phyloP scores from a whole-genome alignment of 2,797 vertebrate genomes.

The Lagocephalus sceleratus region DNA sequence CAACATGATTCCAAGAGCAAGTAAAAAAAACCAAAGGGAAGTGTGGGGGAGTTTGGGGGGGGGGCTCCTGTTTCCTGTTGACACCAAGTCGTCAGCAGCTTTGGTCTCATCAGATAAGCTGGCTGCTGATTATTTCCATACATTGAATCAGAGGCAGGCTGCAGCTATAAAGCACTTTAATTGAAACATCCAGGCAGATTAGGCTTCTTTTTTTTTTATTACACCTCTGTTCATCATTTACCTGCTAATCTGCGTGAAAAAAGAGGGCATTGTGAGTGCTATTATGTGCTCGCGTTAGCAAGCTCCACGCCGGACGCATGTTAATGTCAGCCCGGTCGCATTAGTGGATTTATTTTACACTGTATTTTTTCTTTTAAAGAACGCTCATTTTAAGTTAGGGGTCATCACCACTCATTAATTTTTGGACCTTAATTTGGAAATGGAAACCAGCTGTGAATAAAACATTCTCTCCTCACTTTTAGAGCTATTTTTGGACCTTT shows the following conservation, averaged over 20 bases:
- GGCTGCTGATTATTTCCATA: conserved; percentile 38
- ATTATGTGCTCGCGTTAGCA: no score
- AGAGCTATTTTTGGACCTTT: no score
- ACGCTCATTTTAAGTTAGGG: no score
- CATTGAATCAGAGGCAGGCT: conserved; percentile 33
- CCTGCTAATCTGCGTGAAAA: no score
- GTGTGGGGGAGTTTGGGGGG: conserved; percentile 3
- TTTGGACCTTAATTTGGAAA: no score
- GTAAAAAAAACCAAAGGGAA: conserved; percentile 26
- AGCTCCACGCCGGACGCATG: no score
- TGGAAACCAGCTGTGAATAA: no score
- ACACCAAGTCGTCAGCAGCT: conserved; percentile 52
- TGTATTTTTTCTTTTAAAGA: no score
- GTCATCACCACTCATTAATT: no score
- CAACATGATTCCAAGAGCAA: conserved; percentile 25
- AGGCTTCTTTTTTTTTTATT: conserved; percentile 1
- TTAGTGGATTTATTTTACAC: no score
- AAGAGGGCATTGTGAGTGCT: neutral
- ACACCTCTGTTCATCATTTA: neutral
- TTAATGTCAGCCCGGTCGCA: no score
- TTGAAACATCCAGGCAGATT: conserved; percentile 19
- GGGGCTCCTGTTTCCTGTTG: conserved; percentile 51
- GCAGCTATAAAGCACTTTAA: conserved; percentile 15
- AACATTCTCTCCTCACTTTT: no score
- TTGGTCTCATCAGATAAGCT: conserved; percentile 32